Evolutionary conservation across 2,797 vertebrate genomes (phyloP), one percentile per base, ranked within the genome.

Genomic region (Malacoraja senta): DNA sequence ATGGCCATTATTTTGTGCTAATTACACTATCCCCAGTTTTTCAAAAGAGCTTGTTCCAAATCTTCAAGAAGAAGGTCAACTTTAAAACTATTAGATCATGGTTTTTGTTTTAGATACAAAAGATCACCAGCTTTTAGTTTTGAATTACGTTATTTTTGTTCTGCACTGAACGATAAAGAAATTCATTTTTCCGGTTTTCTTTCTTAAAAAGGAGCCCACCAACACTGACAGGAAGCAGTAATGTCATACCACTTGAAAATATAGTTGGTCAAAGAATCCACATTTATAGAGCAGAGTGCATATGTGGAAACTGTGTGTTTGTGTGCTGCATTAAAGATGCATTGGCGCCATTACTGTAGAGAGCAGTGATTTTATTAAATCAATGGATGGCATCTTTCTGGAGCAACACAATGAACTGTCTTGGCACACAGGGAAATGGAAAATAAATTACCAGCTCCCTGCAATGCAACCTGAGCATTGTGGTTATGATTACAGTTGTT

Each of bases 401-500:
- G 17, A 35, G 35, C 61, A 88, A 65, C 63, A 88, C 61, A 88
- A 32, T 88, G 84, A 86, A 86, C n/a, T 32, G 61, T 61, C 83
- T 32, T 63, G 53, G n/a, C 32, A 65, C 13, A 38, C 44, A 76
- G 90, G 90, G 26, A 29, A 71, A 92, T 44, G 72, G 26, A n/a
- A 74, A 71, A 91, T 92, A 76, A 76, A 76, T 92, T n/a, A 76
- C 24, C 44, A 13, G 53, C 71, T 92, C 35, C 68, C 84, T 88
- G 71, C 3, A 74, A 38, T 91, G 32, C 68, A 91, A 72, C 88
- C 65, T 74, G 19, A 9, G 68, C 44, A 71, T 17, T 6, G 65
- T 17, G 24, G 12, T 29, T 29, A 44, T 92, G 26, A 92, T 15
- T 92, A 29, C 38, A 76, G 71, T 38, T 13, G 1, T 76, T 35